These are phyloP conservation scores for Drosophila acutilabella DNA, from an alignment of 2,888 invertebrate species.

Conservation along the genomic window DNA sequence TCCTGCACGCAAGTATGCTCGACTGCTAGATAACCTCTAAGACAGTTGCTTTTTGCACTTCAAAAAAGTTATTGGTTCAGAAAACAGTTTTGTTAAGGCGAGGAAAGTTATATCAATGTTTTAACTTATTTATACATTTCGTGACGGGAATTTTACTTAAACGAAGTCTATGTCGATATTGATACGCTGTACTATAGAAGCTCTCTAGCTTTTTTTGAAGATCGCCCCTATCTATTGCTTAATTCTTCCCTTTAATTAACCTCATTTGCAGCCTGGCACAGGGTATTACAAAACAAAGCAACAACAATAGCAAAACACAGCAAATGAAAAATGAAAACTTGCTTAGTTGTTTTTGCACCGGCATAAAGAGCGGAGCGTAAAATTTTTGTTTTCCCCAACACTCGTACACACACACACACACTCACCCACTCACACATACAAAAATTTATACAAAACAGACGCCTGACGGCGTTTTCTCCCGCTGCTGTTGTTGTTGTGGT, in stretches of 20 bases:
- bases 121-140: too few relatives aligned
- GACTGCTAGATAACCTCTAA: neutral
- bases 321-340: slow-evolving; percentile 47
- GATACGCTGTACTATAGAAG: too few relatives aligned
- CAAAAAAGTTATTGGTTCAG: too few relatives aligned
- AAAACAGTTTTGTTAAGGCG: too few relatives aligned
- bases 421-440: neutral
- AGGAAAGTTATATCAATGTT: too few relatives aligned
- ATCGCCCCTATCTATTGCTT: too few relatives aligned
- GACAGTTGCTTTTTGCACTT: too few relatives aligned
- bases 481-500: slow-evolving; percentile 35
- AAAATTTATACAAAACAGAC: slow-evolving; percentile 12
- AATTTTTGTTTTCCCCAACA: slow-evolving; percentile 57
- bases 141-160: too few relatives aligned
- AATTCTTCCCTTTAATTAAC: too few relatives aligned
- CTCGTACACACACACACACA: slow-evolving; percentile 17
- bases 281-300: slow-evolving; percentile 15
- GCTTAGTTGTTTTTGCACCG: slow-evolving; percentile 58
- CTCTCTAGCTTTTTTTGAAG: too few relatives aligned
- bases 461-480: slow-evolving; percentile 34
- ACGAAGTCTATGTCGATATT: too few relatives aligned
- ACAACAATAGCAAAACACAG: slow-evolving; percentile 20
- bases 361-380: slow-evolving; percentile 63
- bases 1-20: too few relatives aligned
- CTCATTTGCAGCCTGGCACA: neutral